Percentiles rank a stretch among this genome's conserved stretches.
These are phyloP conservation scores for Danaus melanippus DNA, from an alignment of 1,140 invertebrate genomes.

Conservation along the genomic window DNA sequence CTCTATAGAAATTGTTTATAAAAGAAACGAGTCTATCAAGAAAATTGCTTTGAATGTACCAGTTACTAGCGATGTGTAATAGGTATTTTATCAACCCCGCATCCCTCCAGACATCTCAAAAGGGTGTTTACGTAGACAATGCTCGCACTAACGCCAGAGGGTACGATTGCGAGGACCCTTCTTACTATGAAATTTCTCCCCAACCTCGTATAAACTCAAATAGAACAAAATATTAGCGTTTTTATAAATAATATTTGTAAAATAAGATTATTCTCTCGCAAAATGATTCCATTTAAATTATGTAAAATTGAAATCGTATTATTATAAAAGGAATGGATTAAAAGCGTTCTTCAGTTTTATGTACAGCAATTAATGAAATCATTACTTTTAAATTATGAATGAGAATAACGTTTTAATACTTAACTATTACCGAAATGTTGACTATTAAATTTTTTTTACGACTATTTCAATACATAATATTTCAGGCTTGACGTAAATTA, in stretches of 20 bases:
- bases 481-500: too few species aligned
- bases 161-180: conserved; percentile 31
- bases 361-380: too few species aligned
- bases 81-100: conserved; percentile 18
- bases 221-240: conserved; percentile 9
- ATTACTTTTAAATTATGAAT: too few species aligned
- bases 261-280: too few species aligned
- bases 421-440: neutral
- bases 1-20: too few species aligned
- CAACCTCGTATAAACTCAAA: conserved; percentile 23
- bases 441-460: too few species aligned
- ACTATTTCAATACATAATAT: too few species aligned
- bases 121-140: conserved; percentile 53
- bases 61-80: conserved; percentile 11
- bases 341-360: too few species aligned
- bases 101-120: conserved; percentile 58
- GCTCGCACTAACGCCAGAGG: conserved; percentile 36
- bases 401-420: conserved; percentile 3
- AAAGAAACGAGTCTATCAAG: neutral
- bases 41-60: conserved; percentile 10
- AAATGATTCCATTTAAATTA: too few species aligned
- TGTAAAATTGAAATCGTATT: too few species aligned
- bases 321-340: too few species aligned
- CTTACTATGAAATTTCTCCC: conserved; percentile 33
- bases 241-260: too few species aligned